phyloP scores from a whole-genome alignment of 2,797 vertebrate genomes.

The Basileuterus tristriatus region DNA sequence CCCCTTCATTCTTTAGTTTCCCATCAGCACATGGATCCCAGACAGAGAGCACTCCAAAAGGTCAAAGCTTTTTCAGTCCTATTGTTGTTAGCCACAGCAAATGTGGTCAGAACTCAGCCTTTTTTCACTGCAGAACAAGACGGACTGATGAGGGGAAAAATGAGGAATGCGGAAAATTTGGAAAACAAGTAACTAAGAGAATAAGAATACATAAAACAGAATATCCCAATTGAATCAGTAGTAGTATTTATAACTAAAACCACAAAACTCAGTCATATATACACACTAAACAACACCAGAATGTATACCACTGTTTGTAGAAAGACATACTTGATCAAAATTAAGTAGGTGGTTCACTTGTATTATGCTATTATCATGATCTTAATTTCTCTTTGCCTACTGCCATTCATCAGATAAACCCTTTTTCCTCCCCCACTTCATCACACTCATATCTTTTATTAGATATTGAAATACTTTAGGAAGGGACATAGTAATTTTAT shows the following conservation, averaged over 20 bases:
- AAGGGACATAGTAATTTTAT: neutral
- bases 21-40: neutral
- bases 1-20: neutral
- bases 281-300: neutral
- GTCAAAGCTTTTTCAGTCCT: neutral
- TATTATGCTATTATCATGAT: neutral
- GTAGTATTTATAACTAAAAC: neutral
- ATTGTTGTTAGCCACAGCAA: neutral
- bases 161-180: neutral
- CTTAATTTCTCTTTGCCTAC: neutral
- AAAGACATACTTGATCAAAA: neutral
- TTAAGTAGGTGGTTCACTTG: neutral
- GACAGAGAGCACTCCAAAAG: neutral
- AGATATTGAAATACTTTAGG: neutral
- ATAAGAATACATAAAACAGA: neutral
- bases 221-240: neutral
- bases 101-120: neutral
- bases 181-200: neutral
- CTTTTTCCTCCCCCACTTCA: neutral
- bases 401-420: neutral
- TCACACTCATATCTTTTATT: neutral
- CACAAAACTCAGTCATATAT: neutral
- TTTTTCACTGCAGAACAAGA: neutral
- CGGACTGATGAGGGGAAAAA: neutral
- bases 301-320: neutral